These are phyloP conservation scores for Ceuthmochares aereus DNA, from an alignment of 2,113 vertebrate species.

Conservation along the genomic window DNA sequence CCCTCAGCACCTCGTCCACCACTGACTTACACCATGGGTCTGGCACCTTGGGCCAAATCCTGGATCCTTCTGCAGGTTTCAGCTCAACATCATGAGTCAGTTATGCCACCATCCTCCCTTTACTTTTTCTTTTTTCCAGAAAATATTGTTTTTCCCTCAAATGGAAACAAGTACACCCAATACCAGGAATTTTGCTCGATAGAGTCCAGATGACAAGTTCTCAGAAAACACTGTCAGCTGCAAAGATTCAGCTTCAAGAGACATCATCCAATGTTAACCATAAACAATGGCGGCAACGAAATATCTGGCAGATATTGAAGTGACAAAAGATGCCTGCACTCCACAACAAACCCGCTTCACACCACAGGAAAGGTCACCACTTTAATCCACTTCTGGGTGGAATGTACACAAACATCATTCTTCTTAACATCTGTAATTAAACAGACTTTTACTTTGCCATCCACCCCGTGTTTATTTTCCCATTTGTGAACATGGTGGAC, in stretches of 20 bases:
- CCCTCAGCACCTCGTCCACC: not conserved
- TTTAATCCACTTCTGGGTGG: constrained; percentile 69
- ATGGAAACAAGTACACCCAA: constrained; percentile 38
- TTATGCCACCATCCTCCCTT: not conserved
- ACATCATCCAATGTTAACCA: constrained; percentile 29
- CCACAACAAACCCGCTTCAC: constrained; percentile 61
- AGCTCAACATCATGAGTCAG: not conserved
- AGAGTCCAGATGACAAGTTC: constrained; percentile 67
- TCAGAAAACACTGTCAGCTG: constrained; percentile 34
- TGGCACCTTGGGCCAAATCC: not conserved
- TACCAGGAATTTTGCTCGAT: constrained; percentile 57
- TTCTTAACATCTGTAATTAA: constrained; percentile 71
- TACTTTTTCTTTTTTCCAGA: not conserved
- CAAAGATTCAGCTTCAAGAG: constrained; percentile 22
- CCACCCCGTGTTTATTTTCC: constrained; percentile 73
- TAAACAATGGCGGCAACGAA: constrained; percentile 60
- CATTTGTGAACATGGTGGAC: constrained; percentile 57
- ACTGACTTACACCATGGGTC: accelerated
- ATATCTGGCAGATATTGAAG: constrained; percentile 34
- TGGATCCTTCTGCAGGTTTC: not conserved
- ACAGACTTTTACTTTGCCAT: constrained; percentile 66
- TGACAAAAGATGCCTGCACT: constrained; percentile 7
- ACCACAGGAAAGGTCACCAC: constrained; percentile 66
- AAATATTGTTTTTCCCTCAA: constrained; percentile 35
- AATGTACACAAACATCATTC: constrained; percentile 76